A percentile compares a stretch with the other conserved stretches of the same genome.
phyloP scores from a whole-genome alignment of 2,113 vertebrate species.

The Podarcis raffonei region DNA sequence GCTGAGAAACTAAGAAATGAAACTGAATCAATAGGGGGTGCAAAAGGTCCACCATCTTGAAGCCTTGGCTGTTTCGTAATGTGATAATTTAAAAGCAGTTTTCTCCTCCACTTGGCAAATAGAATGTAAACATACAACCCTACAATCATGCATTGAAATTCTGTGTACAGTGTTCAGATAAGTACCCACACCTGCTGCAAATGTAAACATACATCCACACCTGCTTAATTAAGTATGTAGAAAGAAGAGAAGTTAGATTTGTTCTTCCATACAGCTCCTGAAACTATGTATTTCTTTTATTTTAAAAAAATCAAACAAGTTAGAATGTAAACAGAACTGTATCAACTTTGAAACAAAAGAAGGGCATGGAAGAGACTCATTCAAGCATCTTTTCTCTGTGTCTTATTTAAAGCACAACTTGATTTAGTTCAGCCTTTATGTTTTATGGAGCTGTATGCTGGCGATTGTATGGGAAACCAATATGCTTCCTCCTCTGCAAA shows the following conservation, averaged over 20 bases:
- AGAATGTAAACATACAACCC: neutral
- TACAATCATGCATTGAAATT: neutral
- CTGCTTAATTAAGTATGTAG: neutral
- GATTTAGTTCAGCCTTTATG: neutral
- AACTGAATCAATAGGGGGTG: neutral
- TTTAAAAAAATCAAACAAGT: neutral
- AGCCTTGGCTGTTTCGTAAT: neutral
- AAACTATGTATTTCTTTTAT: conserved; percentile 13
- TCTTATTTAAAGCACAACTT: neutral
- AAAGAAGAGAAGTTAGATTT: conserved; percentile 2
- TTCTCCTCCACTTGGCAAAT: neutral
- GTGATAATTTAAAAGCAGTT: neutral
- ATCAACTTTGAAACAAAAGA: neutral
- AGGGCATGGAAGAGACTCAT: neutral
- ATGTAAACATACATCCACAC: conserved; percentile 15
- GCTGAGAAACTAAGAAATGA: neutral
- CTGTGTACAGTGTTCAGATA: conserved; percentile 1
- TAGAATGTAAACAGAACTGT: neutral
- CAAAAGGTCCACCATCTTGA: neutral
- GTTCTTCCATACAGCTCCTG: conserved; percentile 3
- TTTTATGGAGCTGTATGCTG: neutral
- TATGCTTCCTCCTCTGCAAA: neutral
- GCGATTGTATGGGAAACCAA: neutral
- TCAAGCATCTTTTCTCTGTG: neutral
- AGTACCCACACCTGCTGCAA: neutral